These are phyloP conservation scores for Laspeyria flexula DNA, from an alignment of 2,888 invertebrate species.

Conservation along the genomic window DNA sequence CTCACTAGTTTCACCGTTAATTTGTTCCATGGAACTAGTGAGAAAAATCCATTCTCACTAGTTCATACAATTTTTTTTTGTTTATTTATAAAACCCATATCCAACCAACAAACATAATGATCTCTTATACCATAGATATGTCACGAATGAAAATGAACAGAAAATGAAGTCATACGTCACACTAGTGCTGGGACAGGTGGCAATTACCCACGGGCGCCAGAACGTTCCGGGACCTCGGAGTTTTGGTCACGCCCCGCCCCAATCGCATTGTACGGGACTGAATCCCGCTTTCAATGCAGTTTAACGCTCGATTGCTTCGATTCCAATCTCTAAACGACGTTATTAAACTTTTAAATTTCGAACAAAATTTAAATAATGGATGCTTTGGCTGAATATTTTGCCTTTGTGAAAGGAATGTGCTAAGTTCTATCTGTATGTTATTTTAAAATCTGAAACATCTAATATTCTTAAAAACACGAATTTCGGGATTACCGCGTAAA, in stretches of 20 bases:
- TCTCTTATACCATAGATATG: not conserved
- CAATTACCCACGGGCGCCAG: conserved; percentile 28
- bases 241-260: conserved; percentile 21
- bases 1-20: no score
- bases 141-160: no score
- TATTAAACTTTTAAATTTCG: conserved; percentile 38
- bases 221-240: conserved; percentile 6
- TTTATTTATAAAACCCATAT: not conserved
- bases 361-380: conserved; percentile 16
- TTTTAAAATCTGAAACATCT: no score
- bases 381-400: not conserved
- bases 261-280: conserved; percentile 25
- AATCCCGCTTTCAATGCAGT: conserved; percentile 38
- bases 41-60: no score
- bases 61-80: no score
- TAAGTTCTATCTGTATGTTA: not conserved
- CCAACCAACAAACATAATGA: not conserved
- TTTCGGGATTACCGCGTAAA: no score
- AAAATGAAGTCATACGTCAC: conserved; percentile 3
- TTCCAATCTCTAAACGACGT: conserved; percentile 32
- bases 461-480: no score
- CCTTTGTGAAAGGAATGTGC: not conserved
- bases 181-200: conserved; percentile 33
- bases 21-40: no score
- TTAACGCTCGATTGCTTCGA: conserved; percentile 34